Percentiles rank a stretch among this genome's conserved stretches.
Conservation (phyloP, 2,888 invertebrate species). For the Crioceris asparagi region DNA sequence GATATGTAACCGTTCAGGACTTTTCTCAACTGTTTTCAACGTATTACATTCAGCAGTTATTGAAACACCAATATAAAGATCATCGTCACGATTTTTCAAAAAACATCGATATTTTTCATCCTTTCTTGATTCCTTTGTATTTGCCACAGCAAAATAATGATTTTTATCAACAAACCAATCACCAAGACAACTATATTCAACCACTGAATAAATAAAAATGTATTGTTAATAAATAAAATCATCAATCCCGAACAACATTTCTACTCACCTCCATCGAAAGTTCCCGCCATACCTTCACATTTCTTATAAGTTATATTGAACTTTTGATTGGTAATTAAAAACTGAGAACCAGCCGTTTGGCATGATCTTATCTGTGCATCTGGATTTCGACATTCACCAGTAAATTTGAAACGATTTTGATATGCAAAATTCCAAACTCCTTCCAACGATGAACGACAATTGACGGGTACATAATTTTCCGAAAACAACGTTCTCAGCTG, state of each 20-base stretch:
- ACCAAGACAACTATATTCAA: conserved; percentile 86
- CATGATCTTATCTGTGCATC: conserved; percentile 88
- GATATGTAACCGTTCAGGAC: conserved; percentile 78
- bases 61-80: conserved; percentile 82
- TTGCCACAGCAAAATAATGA: conserved; percentile 94
- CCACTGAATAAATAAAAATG: conserved; percentile 44
- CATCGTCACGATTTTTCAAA: conserved; percentile 87
- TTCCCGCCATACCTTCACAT: conserved; percentile 81
- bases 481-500: conserved; percentile 78
- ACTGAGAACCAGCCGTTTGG: conserved; percentile 92
- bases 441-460: conserved; percentile 85
- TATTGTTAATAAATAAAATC: background rate
- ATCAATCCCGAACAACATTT: background rate
- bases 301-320: conserved; percentile 89
- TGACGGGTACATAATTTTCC: conserved; percentile 81
- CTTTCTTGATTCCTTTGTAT: conserved; percentile 89
- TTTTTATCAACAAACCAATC: conserved; percentile 95
- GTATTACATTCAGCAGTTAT: conserved; percentile 90
- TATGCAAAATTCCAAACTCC: conserved; percentile 87
- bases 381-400: conserved; percentile 81
- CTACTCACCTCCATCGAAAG: conserved; percentile 64
- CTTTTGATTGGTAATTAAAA: conserved; percentile 92
- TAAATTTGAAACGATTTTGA: conserved; percentile 76
- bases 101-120: conserved; percentile 94
- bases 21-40: conserved; percentile 85